phyloP scores from a whole-genome alignment of 1,140 invertebrate species.

The Zaprionus gabonicus region DNA sequence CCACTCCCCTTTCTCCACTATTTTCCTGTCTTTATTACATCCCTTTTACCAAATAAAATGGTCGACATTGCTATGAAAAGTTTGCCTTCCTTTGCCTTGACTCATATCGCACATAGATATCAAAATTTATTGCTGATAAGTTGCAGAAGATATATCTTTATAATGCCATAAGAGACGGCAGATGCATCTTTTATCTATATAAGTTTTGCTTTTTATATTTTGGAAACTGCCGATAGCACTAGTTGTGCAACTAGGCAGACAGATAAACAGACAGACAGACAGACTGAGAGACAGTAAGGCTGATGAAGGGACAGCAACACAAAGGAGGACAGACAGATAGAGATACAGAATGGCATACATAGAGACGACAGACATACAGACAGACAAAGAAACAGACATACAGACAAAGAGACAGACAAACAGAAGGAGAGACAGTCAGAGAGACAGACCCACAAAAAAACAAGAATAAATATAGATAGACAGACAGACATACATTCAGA shows the following conservation, averaged over 20 bases:
- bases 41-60: slow-evolving; percentile 24
- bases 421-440: not conserved
- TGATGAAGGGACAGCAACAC: not conserved
- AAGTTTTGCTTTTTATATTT: too few species aligned
- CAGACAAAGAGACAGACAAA: not conserved
- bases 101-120: not conserved
- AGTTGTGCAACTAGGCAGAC: not conserved
- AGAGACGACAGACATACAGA: too few species aligned
- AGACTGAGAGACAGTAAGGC: not conserved
- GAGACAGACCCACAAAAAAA: not conserved
- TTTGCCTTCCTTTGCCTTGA: not conserved
- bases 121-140: not conserved
- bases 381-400: too few species aligned
- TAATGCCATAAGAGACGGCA: not conserved
- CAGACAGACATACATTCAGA: not conserved
- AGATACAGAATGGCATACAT: slow-evolving; percentile 7
- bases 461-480: not conserved
- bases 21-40: not conserved
- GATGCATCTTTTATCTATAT: too few species aligned
- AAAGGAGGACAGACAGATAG: too few species aligned
- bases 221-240: too few species aligned
- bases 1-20: not conserved
- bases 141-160: not conserved
- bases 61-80: slow-evolving; percentile 10
- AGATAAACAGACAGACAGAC: not conserved